Base-by-base conservation (phyloP, 2,888 invertebrate species). In the Drosophila histrio region DNA sequence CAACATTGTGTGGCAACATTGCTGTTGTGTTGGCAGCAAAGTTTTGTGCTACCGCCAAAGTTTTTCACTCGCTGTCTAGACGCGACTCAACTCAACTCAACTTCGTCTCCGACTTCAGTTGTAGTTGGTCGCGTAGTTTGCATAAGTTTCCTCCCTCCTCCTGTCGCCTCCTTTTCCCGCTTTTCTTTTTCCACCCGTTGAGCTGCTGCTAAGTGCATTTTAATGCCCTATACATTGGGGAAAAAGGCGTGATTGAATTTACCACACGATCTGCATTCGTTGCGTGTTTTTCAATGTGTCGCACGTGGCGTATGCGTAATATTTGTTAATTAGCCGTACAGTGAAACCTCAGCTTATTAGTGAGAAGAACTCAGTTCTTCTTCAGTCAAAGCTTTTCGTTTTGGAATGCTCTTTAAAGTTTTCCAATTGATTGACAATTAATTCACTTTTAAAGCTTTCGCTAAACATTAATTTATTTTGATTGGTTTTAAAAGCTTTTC, bases 101-200 rank as follows among this genome's bases (percentile, higher is more conserved):
- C 41, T 39, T 8, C 22, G 22, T 19, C 36, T 41, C 69, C 77
- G 61, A 82, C 54, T 60, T 85, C 57, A 59, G 62, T 79, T 70
- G 74, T 79, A 72, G 68, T 88, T 77, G 86, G 67, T 79, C 67
- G 82, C 88, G 88, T 82, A 88, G 82, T 88, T 84, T 84, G 85
- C 87, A 71, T 83, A 88, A 88, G 70, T 87, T 88, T 67, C 53
- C 57, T 54, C 41, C 32, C 38, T 9, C 30, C 26, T 3, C 38
- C 34, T 8, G n/a, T 19, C 8, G 9, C 28, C 17, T 21, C 26
- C 36, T 28, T n/a, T 39, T 41, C 39, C 34, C 44, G 28, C 53
- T 5, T 13, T 5, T 7, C 38, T 22, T 6, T 13, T 8, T 19
- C 1, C 15, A 21, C 1, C 26, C 15, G 24, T 22, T 26, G 36